Evolutionary conservation across 2,888 invertebrate species (phyloP), one percentile per base, ranked within the genome.

Genomic region (Heliconius erato): DNA sequence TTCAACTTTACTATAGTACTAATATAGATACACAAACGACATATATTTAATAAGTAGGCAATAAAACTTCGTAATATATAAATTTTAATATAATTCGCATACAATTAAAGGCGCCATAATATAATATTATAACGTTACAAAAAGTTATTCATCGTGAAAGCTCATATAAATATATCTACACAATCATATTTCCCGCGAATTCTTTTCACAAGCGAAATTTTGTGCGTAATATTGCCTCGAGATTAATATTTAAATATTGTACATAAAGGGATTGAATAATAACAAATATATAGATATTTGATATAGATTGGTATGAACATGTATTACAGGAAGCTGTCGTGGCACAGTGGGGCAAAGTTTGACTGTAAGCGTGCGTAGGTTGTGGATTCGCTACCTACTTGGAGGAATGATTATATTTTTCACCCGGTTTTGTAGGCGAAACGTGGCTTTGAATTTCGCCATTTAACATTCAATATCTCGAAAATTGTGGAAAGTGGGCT

Each of bases 91-190:
- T 40, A n/a, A n/a, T 11, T 12, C 40, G n/a, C 28, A 40, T 40
- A 40, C 5, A n/a, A 40, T 40, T 40, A 40, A 71, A 71, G 40
- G 14, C n/a, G 69, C 23, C 40, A 71, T 71, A n/a, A n/a, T n/a
- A n/a, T n/a, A n/a, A 71, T 71, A n/a, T 40, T n/a, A n/a, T 40
- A 71, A 71, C 12, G 23, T 40, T n/a, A 32, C 40, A 23, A 32
- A n/a, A 71, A n/a, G 35, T 35, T 40, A 71, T 68, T 69, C 23
- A 69, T 40, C 35, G 40, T 71, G 2, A 71, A 71, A 40, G 1
- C 71, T 71, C 71, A 40, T 71, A 40, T 71, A n/a, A 71, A 71
- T 71, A n/a, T n/a, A 71, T 71, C 71, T 6, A 40, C n/a, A 71
- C 71, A 40, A 40, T 40, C 35, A 71, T 71, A 71, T 71, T 40